These are phyloP conservation scores for Drosophila maculinotata DNA, from an alignment of 2,888 invertebrate genomes.

Conservation along the genomic window DNA sequence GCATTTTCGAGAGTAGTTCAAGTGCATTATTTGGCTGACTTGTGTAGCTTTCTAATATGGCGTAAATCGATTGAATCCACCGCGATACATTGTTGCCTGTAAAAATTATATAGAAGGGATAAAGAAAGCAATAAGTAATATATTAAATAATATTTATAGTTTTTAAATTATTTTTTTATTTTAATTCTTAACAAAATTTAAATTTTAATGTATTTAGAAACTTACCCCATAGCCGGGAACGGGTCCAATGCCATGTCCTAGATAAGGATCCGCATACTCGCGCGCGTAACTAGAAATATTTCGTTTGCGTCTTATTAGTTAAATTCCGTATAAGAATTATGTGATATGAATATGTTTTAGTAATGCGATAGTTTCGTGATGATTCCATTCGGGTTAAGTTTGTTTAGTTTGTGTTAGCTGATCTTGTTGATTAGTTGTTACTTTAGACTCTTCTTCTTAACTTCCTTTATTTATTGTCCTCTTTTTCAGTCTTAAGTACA, in stretches of 20 bases:
- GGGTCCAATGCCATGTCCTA: conserved; percentile 98
- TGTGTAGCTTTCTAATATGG: conserved; percentile 89
- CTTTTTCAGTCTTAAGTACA: neutral
- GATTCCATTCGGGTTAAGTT: conserved; percentile 32
- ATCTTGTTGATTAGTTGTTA: conserved; percentile 1
- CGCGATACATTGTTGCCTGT: conserved; percentile 96
- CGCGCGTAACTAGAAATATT: conserved; percentile 90
- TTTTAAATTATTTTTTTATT: neutral
- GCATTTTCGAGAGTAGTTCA: conserved; percentile 78
- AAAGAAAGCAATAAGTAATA: neutral
- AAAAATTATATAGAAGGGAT: conserved; percentile 19
- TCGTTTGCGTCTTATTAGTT: conserved; percentile 46
- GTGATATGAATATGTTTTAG: conserved; percentile 7
- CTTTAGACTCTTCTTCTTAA: conserved; percentile 19
- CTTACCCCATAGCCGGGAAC: conserved; percentile 98
- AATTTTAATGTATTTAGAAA: conserved; percentile 10
- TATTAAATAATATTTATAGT: neutral
- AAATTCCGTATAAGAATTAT: neutral
- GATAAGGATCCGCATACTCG: conserved; percentile 96
- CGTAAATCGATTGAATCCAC: conserved; percentile 97
- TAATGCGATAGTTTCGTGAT: conserved; percentile 27
- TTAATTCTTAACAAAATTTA: no score
- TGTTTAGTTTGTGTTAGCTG: conserved; percentile 13
- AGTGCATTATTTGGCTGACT: conserved; percentile 77
- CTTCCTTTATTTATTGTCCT: conserved; percentile 23